Evolutionary conservation across 1,140 invertebrate species (phyloP), one percentile per base, ranked within the genome.

Genomic region (Pogonomyrmex californicus): DNA sequence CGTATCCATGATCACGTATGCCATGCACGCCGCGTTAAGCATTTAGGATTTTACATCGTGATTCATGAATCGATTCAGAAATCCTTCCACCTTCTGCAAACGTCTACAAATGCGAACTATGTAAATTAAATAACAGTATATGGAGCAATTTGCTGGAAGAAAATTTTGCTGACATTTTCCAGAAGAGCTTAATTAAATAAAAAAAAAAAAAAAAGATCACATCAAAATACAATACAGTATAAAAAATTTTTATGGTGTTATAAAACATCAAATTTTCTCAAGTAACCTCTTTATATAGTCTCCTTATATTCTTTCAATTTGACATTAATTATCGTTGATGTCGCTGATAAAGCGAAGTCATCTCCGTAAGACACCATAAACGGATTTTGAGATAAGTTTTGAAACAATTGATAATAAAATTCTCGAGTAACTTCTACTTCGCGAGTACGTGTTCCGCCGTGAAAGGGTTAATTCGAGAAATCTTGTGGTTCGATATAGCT

Each of bases 41-140:
- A 83, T 83, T 83, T 73, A 60, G 54, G 54, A 75, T 75, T 73
- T 75, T 75, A 83, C 54, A 75, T 75, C 17, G 33, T 68, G 41
- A 75, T 47, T 60, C 68, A 3, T 30, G 56, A 30, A 83, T 83
- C 54, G 54, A 83, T 83, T 23, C 3, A 41, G 1, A 38, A 60
- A 60, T 73, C 10, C n/a, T 83, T 73, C 17, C 47, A 47, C 10
- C 58, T 36, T 54, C n/a, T 60, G 54, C 33, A 30, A 83, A 83
- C 30, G 23, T 62, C 17, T 49, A 41, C 44, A 54, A 70, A 58
- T 33, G 9, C 5, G 33, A 49, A 49, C 30, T 70, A 36, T 4
- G 17, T 41, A 14, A 68, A 81, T 70, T 44, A 70, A 14, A 30
- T 33, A n/a, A 14, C 14, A 44, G 1, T 14, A 41, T 33, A 33